Base-by-base conservation (phyloP, 2,797 vertebrate genomes). In the Acestrorhynchus altus region DNA sequence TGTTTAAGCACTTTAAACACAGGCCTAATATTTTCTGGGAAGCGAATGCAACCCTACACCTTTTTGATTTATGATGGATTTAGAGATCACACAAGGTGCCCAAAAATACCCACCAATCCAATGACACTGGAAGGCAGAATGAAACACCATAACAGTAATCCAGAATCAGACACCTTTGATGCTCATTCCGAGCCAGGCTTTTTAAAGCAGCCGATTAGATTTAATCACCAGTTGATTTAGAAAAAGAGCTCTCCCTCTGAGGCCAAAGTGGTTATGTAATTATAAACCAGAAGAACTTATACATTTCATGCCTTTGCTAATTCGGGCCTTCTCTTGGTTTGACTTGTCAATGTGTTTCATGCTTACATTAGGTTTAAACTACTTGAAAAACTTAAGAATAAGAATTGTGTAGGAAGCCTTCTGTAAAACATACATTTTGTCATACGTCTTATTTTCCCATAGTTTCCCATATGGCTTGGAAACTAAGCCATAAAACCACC, bases 1-100 rank as follows among this genome's bases (percentile, higher is more conserved):
- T 83, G 84, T 74, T 86, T 72, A 78, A 86, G 69, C 76, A 51
- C 81, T 82, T 61, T 84, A 74, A 79, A 82, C 52, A 44, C 74
- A 57, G 60, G 72, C 69, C 72, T 60, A 35, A 78, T 79, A 80
- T 66, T 54, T 70, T 66, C 70, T 77, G 74, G 56, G 59, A 74
- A 72, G 56, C 57, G n/a, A 76, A 78, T 61, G 42, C 54, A 74
- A 61, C 52, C 22, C 40, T 68, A 16, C n/a, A 12, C 26, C 15
- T 69, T 61, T 59, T 22, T 74, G 40, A 61, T 67, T 79, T 39
- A 64, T 40, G 47, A 59, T 65, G 28, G 54, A 61, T 68, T 66
- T 65, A 46, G 57, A 65, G 63, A 65, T 60, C 4, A 15, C 18
- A 76, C 24, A 63, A 59, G 31, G 54, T 77, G 51, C 65, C 66